Conservation (phyloP, 2,888 invertebrate genomes). For the Amphipyra berbera region DNA sequence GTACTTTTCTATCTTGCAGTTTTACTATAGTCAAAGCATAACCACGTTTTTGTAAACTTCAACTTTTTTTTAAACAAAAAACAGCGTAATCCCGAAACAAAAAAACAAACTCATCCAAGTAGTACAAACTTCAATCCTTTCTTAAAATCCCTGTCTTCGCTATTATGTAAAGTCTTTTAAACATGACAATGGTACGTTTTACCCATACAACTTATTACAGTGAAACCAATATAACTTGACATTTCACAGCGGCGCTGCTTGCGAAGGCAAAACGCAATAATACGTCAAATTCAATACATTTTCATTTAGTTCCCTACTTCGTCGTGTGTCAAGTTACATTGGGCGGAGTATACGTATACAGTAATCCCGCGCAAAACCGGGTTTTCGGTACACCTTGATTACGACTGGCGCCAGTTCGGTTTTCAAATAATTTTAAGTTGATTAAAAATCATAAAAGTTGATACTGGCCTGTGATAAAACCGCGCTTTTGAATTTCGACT, state of each 20-base stretch:
- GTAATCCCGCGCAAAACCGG: slow-evolving; percentile 48
- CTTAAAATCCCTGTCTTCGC: slow-evolving; percentile 10
- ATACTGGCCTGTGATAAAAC: slow-evolving; percentile 52
- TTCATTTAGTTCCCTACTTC: too few relatives aligned
- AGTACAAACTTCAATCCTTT: slow-evolving; percentile 44
- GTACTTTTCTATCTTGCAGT: too few relatives aligned
- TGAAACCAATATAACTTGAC: too few relatives aligned
- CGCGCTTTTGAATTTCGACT: slow-evolving; percentile 33
- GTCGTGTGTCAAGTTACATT: too few relatives aligned
- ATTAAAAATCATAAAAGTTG: slow-evolving; percentile 64
- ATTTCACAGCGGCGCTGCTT: too few relatives aligned
- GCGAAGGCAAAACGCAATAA: too few relatives aligned
- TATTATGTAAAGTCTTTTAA: slow-evolving; percentile 17
- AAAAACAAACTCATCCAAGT: slow-evolving; percentile 28
- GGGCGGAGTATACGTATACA: too few relatives aligned
- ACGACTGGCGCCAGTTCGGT: slow-evolving; percentile 52
- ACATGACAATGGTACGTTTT: slow-evolving; percentile 5
- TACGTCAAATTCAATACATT: too few relatives aligned
- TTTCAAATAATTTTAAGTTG: slow-evolving; percentile 57
- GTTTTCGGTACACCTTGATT: slow-evolving; percentile 47
- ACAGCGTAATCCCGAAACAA: not conserved
- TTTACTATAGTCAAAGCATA: not conserved
- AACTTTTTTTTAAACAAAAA: not conserved
- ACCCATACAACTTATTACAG: slow-evolving; percentile 32
- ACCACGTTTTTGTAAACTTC: slow-evolving; percentile 1